Conservation (phyloP, 2,113 vertebrate species). For the Planiliza haematocheilus region DNA sequence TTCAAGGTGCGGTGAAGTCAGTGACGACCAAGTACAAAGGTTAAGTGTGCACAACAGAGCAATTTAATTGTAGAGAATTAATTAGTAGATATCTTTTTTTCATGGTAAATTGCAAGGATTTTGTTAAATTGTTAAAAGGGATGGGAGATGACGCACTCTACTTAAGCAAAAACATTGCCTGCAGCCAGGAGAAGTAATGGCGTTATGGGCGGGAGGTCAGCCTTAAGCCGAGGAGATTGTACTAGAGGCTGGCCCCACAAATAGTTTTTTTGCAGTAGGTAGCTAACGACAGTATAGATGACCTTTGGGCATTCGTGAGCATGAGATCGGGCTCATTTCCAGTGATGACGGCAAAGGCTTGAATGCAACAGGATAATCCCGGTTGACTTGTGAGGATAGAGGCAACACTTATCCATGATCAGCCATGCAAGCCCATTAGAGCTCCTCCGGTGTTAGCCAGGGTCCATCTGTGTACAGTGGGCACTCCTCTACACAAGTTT, state of each 20-base stretch:
- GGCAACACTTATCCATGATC: slow-evolving; percentile 55
- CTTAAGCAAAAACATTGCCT: slow-evolving; percentile 24
- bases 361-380: slow-evolving; percentile 68
- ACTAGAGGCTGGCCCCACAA: slow-evolving; percentile 13
- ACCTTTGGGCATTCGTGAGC: slow-evolving; percentile 39
- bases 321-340: slow-evolving; percentile 58
- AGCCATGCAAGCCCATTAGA: slow-evolving; percentile 60
- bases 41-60: too few species aligned
- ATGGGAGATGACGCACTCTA: slow-evolving; percentile 24
- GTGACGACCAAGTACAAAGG: too few species aligned
- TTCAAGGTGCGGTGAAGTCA: too few species aligned
- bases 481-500: slow-evolving; percentile 37
- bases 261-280: slow-evolving; percentile 39
- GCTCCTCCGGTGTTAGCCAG: slow-evolving; percentile 52
- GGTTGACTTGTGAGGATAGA: slow-evolving; percentile 60
- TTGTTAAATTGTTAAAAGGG: neutral
- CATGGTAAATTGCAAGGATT: neutral
- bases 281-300: slow-evolving; percentile 29
- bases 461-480: slow-evolving; percentile 16
- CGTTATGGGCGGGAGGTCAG: slow-evolving; percentile 48
- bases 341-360: slow-evolving; percentile 65
- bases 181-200: slow-evolving; percentile 36
- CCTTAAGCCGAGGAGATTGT: slow-evolving; percentile 51
- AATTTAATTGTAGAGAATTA: too few species aligned
- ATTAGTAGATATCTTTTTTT: neutral